Conservation (phyloP, 1,140 invertebrate species). For the Kradibia gibbosae region DNA sequence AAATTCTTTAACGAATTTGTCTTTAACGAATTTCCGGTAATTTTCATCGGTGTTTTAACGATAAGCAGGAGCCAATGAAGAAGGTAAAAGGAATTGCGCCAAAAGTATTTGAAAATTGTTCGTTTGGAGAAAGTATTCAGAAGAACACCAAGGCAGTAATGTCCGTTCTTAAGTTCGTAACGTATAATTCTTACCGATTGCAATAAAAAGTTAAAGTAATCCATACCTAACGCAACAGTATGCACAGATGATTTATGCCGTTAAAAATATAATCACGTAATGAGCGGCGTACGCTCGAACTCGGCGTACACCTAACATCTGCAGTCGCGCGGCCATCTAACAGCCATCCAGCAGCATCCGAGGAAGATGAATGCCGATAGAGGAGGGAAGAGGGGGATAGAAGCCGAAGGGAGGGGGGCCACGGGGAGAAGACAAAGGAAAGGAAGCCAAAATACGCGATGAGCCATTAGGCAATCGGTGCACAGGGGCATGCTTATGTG, state of each 20-base stretch:
- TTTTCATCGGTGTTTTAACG: too few relatives aligned
- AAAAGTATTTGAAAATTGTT: background rate
- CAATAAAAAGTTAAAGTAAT: conserved; percentile 44
- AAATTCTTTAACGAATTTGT: too few relatives aligned
- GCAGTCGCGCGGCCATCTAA: background rate
- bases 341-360: too few relatives aligned
- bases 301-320: conserved; percentile 22
- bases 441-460: conserved; percentile 39
- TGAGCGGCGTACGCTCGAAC: background rate
- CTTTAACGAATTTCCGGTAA: too few relatives aligned
- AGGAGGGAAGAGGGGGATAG: background rate
- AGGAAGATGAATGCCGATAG: background rate
- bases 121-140: background rate
- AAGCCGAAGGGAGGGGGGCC: background rate
- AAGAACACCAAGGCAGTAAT: conserved; percentile 20
- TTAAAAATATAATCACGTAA: conserved; percentile 35
- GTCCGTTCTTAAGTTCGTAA: conserved; percentile 13
- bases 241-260: conserved; percentile 37
- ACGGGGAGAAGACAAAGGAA: background rate
- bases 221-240: conserved; percentile 32
- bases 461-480: conserved; percentile 16
- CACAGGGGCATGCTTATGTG: background rate
- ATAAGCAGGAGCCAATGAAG: background rate
- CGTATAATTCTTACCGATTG: conserved; percentile 39
- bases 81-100: background rate